A percentile compares a stretch with the other conserved stretches of the same genome.
These are phyloP conservation scores for Onychostoma macrolepis DNA, from an alignment of 2,113 vertebrate species.

Conservation along the genomic window DNA sequence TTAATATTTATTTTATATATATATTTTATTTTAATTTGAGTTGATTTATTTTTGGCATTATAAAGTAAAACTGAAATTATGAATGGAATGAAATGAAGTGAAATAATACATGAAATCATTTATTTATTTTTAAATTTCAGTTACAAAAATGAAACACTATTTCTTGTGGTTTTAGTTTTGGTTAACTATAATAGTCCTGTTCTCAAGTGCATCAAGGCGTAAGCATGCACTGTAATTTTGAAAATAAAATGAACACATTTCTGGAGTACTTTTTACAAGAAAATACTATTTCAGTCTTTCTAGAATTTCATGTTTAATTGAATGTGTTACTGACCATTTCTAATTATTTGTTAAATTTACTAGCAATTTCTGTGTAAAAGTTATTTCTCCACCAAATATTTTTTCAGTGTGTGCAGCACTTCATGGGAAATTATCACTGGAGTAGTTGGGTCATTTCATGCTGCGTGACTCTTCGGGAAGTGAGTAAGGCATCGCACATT, in stretches of 20 bases:
- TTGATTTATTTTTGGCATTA: too few relatives aligned
- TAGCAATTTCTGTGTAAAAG: too few relatives aligned
- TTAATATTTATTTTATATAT: too few relatives aligned
- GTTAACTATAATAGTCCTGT: not conserved
- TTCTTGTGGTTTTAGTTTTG: not conserved
- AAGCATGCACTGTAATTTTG: not conserved
- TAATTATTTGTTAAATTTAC: too few relatives aligned
- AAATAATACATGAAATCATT: too few relatives aligned
- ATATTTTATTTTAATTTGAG: too few relatives aligned
- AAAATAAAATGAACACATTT: too few relatives aligned
- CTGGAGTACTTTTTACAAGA: not conserved
- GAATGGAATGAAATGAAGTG: too few relatives aligned
- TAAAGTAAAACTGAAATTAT: too few relatives aligned
- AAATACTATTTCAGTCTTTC: not conserved
- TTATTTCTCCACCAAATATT: not conserved
- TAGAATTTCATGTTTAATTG: too few relatives aligned
- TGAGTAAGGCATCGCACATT: conserved; percentile 53
- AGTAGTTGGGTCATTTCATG: conserved; percentile 61
- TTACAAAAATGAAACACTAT: not conserved
- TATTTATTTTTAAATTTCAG: not conserved
- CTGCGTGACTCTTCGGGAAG: conserved; percentile 61
- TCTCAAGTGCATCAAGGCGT: not conserved
- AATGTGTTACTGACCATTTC: too few relatives aligned
- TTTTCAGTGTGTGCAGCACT: not conserved
- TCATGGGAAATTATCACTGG: conserved; percentile 18